Percentiles rank a stretch among this genome's conserved stretches.
Evolutionary conservation across 2,113 vertebrate species (phyloP).

Genomic region (Leptobrachium ailaonicum): DNA sequence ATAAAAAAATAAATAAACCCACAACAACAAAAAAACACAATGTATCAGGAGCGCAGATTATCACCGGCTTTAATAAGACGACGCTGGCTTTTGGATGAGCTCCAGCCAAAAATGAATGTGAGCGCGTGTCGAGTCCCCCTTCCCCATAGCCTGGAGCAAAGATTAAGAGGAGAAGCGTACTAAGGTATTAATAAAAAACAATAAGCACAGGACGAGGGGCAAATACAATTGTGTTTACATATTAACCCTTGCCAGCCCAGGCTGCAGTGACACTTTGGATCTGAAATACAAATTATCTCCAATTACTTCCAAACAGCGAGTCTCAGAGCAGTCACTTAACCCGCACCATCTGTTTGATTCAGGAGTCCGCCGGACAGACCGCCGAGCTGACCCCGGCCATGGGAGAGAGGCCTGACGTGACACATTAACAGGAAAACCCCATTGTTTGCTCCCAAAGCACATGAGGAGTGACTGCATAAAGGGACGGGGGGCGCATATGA

Average conservation of each 20-base stretch:
- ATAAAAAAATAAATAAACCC: conserved; percentile 46
- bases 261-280: conserved; percentile 89
- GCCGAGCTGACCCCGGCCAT: conserved; percentile 76
- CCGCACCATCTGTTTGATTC: conserved; percentile 97
- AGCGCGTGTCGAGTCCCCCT: conserved; percentile 66
- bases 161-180: conserved; percentile 82
- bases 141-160: conserved; percentile 86
- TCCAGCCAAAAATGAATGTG: conserved; percentile 65
- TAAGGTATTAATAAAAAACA: conserved; percentile 54
- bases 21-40: conserved; percentile 58
- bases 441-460: conserved; percentile 53
- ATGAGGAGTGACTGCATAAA: too few species aligned
- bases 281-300: conserved; percentile 96
- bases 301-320: conserved; percentile 94
- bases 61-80: conserved; percentile 72
- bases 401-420: conserved; percentile 61
- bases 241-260: conserved; percentile 89
- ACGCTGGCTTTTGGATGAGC: conserved; percentile 72
- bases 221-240: conserved; percentile 94
- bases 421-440: conserved; percentile 54
- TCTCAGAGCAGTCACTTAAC: conserved; percentile 95
- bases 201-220: conserved; percentile 72
- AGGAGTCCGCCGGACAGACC: conserved; percentile 78
- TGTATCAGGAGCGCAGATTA: conserved; percentile 70
- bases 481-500: too few species aligned